Base-by-base conservation (phyloP, 1,140 invertebrate genomes). In the Drosophila dunni region DNA sequence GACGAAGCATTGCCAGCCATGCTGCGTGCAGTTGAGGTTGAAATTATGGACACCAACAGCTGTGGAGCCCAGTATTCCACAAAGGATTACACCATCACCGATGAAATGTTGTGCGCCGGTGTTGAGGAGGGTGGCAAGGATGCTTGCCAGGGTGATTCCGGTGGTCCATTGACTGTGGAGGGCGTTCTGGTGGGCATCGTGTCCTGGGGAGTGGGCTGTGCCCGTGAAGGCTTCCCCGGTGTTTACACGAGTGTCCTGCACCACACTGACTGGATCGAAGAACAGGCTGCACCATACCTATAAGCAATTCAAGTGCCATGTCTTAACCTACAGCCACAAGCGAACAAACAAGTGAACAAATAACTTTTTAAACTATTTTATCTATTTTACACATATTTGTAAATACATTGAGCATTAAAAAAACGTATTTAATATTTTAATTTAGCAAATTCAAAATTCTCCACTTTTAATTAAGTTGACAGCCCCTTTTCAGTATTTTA, bases 41-140 rank as follows among this genome's bases (percentile, higher is more conserved):
- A 93, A 0, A 82, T 94, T 38, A 69, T 94, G 5, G 75, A 79
- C 17, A 64, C 11, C 1, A 92, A 45, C 20, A 68, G 66, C 1
- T 88, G 83, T 29, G 80, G 83, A 0, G 64, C 66, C 0, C 83
- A 88, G 48, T 88, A 88, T n/a, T n/a, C 73, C 29, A 80, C 77
- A 7, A 88, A 88, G 45, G 91, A 93, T 38, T 73, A 70, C n/a
- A 53, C 79, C 6, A 92, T 96, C 11, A 94, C 94, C 0, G 82
- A 94, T 6, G 94, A 94, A n/a, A 96, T 96, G 94, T 86, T 96
- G 2, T 97, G 96, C 76, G 96, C 96, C 11, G 96, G 95, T 10
- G 62, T 61, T 6, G 33, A 74, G 8, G 82, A 81, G 10, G 84
- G 84, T 0, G 84, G 83, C 17, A 88, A 89, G 29, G 83, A 88